phyloP scores from a whole-genome alignment of 2,113 vertebrate genomes.

The Mus musculus region DNA sequence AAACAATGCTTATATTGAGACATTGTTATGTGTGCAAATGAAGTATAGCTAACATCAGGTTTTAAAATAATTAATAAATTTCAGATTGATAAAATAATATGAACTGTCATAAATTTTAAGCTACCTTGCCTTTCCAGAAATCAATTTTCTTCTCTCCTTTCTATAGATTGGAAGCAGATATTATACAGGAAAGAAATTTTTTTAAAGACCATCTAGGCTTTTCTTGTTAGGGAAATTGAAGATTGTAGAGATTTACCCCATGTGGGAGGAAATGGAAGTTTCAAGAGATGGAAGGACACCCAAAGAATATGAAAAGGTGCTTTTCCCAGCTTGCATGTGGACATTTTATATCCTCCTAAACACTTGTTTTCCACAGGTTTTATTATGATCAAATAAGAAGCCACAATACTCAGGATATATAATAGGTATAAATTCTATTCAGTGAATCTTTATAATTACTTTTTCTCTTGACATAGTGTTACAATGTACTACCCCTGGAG shows the following conservation, averaged over 20 bases:
- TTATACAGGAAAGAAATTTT: neutral
- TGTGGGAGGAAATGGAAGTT: neutral
- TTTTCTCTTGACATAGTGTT: neutral
- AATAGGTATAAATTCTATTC: neutral
- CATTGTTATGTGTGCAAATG: neutral
- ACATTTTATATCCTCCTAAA: neutral
- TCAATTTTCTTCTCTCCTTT: neutral
- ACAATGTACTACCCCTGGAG: neutral
- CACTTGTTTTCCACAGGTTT: neutral
- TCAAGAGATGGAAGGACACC: neutral
- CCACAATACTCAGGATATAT: neutral
- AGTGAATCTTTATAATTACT: neutral
- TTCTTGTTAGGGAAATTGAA: neutral
- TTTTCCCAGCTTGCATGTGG: neutral
- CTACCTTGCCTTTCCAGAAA: neutral
- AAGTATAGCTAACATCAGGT: neutral
- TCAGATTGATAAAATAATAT: neutral
- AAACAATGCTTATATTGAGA: neutral
- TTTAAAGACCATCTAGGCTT: neutral
- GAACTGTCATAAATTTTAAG: neutral
- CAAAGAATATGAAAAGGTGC: neutral
- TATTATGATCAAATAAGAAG: neutral
- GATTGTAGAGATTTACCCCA: neutral
- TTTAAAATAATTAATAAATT: neutral
- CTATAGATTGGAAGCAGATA: conserved; percentile 8